phyloP scores from a whole-genome alignment of 2,797 vertebrate species.

The Octomys mimax region DNA sequence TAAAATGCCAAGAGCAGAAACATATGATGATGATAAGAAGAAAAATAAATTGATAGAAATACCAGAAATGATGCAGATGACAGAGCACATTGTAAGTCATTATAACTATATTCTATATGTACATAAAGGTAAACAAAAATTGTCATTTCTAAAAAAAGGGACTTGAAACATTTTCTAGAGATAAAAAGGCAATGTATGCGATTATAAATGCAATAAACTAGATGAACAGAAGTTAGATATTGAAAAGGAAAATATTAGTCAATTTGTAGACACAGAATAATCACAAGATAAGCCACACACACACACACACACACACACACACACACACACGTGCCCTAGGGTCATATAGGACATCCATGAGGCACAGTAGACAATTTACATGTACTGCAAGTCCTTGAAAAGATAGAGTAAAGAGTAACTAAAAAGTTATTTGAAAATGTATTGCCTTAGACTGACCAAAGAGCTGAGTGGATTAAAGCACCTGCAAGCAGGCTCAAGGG shows the following conservation, averaged over 20 bases:
- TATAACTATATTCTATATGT: neutral
- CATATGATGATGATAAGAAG: neutral
- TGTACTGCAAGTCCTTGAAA: neutral
- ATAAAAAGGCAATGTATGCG: neutral
- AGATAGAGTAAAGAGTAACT: neutral
- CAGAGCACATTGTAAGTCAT: neutral
- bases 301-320: neutral
- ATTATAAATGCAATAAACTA: neutral
- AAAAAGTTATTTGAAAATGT: neutral
- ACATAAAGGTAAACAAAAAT: neutral
- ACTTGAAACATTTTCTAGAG: neutral
- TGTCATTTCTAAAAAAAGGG: neutral
- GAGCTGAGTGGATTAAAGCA: too few relatives aligned
- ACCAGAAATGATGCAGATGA: neutral
- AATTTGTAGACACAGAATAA: neutral
- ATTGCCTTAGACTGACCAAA: too few relatives aligned
- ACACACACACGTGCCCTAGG: neutral
- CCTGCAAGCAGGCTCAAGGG: too few relatives aligned
- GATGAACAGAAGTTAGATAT: neutral
- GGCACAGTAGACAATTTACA: neutral
- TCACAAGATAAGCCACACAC: neutral
- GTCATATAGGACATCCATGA: neutral
- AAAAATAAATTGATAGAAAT: neutral
- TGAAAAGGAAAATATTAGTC: neutral
- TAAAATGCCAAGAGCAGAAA: neutral